phyloP scores from a whole-genome alignment of 1,140 invertebrate species.

The Aphelenchoides avenae region DNA sequence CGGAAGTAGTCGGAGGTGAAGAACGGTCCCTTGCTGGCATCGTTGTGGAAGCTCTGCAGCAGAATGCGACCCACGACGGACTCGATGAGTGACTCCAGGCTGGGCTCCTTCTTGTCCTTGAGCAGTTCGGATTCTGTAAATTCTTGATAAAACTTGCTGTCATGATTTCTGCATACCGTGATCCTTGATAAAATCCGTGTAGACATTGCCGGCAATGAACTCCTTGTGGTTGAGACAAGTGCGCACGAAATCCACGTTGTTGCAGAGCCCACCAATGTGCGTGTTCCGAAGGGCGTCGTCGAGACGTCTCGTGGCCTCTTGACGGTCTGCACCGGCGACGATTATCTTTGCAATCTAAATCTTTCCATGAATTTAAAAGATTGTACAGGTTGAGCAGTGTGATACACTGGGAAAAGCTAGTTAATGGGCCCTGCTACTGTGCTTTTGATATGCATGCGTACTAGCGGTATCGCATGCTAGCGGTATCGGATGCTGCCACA shows the following conservation, averaged over 20 bases:
- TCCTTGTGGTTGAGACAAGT: slow-evolving; percentile 74
- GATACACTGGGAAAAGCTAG: no score
- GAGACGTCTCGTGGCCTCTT: slow-evolving; percentile 77
- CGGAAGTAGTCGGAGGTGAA: slow-evolving; percentile 15
- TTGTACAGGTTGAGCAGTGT: no score
- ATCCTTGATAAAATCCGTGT: slow-evolving; percentile 93
- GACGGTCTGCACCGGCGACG: slow-evolving; percentile 72
- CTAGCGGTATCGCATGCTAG: no score
- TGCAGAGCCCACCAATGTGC: slow-evolving; percentile 86
- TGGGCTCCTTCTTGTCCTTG: slow-evolving; percentile 1
- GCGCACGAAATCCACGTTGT: slow-evolving; percentile 89
- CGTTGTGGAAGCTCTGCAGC: slow-evolving; percentile 5
- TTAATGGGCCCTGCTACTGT: no score
- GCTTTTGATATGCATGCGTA: no score
- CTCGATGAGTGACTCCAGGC: slow-evolving; percentile 26
- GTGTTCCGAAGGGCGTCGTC: slow-evolving; percentile 46
- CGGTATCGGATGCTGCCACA: no score
- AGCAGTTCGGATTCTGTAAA: no score
- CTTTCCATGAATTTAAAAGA: no score
- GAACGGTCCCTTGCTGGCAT: slow-evolving; percentile 12
- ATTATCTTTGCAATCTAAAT: no score
- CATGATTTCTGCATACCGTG: slow-evolving; percentile 69
- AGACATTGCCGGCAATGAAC: slow-evolving; percentile 80
- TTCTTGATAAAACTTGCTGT: no score
- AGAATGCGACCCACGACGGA: slow-evolving; percentile 31